Evolutionary conservation across 2,113 vertebrate species (phyloP).

Genomic region (Typhlomys cinereus): DNA sequence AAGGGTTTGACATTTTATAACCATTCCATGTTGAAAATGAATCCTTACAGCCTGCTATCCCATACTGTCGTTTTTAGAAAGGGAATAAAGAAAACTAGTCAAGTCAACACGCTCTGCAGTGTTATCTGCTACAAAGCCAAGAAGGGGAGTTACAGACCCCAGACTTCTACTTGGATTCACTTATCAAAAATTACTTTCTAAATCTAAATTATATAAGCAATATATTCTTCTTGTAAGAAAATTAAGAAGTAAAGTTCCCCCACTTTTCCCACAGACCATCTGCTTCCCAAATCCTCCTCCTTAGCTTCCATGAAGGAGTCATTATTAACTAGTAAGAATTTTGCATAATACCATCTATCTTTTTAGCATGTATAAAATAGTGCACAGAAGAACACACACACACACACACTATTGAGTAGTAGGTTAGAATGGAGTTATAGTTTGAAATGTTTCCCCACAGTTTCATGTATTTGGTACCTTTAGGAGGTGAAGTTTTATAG

Average conservation of each 20-base stretch:
- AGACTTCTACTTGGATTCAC: constrained; percentile 28
- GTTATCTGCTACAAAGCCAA: background rate
- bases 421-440: too few species aligned
- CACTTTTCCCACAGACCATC: constrained; percentile 69
- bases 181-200: constrained; percentile 51
- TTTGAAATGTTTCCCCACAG: too few species aligned
- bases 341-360: too few species aligned
- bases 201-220: constrained; percentile 53
- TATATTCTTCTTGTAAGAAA: constrained; percentile 29
- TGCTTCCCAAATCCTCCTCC: constrained; percentile 42
- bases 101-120: background rate
- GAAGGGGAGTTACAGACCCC: constrained; percentile 1
- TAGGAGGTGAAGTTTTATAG: too few species aligned
- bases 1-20: constrained; percentile 63
- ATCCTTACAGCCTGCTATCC: background rate
- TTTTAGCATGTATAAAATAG: background rate
- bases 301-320: background rate
- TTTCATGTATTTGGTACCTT: too few species aligned
- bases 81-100: background rate
- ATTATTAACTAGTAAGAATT: constrained; percentile 37
- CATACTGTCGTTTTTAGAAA: constrained; percentile 6
- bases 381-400: background rate
- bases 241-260: constrained; percentile 44
- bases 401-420: background rate
- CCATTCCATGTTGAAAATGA: constrained; percentile 60